Evolutionary conservation across 2,113 vertebrate species (phyloP).

Genomic region (Thalassarche chlororhynchos): DNA sequence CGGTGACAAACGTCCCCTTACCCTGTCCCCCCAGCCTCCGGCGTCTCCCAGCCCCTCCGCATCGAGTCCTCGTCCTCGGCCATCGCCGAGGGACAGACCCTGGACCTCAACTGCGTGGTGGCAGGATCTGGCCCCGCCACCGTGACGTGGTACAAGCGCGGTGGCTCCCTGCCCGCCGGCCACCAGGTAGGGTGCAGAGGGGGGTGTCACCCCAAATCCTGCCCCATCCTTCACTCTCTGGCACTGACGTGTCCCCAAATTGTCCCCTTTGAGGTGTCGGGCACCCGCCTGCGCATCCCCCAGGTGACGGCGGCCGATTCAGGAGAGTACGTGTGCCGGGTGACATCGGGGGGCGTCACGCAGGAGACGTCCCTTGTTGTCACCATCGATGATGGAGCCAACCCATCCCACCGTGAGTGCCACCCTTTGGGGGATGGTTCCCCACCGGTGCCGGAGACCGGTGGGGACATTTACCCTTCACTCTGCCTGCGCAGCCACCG

Average conservation of each 20-base stretch:
- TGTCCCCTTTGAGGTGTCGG: constrained; percentile 77
- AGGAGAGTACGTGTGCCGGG: constrained; percentile 91
- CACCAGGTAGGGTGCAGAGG: neutral
- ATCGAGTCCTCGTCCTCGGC: constrained; percentile 82
- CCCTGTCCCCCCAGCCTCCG: neutral
- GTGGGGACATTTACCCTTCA: neutral
- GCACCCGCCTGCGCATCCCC: constrained; percentile 90
- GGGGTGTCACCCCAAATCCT: neutral
- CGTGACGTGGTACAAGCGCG: constrained; percentile 83
- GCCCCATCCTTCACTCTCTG: rapidly evolving
- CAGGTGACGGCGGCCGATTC: constrained; percentile 84
- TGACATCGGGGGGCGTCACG: constrained; percentile 75
- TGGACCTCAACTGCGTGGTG: constrained; percentile 88
- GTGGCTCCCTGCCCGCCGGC: constrained; percentile 75
- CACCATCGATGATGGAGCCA: constrained; percentile 83
- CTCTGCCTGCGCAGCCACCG: neutral
- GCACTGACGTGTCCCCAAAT: neutral
- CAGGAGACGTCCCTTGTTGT: constrained; percentile 87
- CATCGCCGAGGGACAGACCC: constrained; percentile 83
- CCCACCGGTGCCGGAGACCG: rapidly evolving
- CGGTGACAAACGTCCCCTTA: rapidly evolving
- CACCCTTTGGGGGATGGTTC: rapidly evolving
- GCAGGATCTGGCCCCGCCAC: constrained; percentile 78
- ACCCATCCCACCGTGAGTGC: constrained; percentile 68
- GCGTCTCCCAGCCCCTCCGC: constrained; percentile 2